Evolutionary conservation across 2,113 vertebrate species (phyloP), one percentile per base, ranked within the genome.

Genomic region (Drymodes brunneopygia): DNA sequence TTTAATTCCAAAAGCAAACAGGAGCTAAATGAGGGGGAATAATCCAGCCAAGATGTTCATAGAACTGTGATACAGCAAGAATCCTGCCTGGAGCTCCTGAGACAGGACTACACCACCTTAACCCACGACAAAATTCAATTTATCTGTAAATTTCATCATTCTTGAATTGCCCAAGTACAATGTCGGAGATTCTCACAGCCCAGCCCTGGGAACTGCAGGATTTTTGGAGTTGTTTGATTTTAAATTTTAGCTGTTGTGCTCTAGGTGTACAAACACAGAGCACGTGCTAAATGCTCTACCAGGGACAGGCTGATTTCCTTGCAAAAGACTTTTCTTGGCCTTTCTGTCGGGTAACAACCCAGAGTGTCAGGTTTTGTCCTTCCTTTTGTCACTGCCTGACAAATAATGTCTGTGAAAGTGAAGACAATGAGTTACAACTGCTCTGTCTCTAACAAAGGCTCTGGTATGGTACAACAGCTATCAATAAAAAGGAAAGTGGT

Each of bases 401-500:
- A 60, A 82, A 19, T 45, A 81, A 38, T 11, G 70, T 38, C 47
- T 54, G 16, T 31, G 54, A 62, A 24, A 12, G 64, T 66, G n/a
- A 16, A 88, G 81, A 11, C 6, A 78, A 61, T 58, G 45, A 51
- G 19, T 51, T 64, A 81, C 51, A 81, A 16, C 35, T 33, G 22
- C 61, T 90, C 23, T 47, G 10, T 31, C 50, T 40, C 57, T 72
- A 64, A 56, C 11, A 62, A 71, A 84, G 12, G 35, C 44, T 65
- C 42, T 44, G 31, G 8, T 7, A 6, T 0, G 1, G 18, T 18
- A 27, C 74, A 81, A 12, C 10, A 4, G 2, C 29, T 69, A 27
- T 6, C 58, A 87, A 54, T 20, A 67, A 75, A 85, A 91, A 81
- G 25, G 12, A 35, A 84, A 86, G 47, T 29, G 40, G 16, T 60